Percentiles rank a stretch among this genome's conserved stretches.
Conservation (phyloP, 2,888 invertebrate species). For the Amblyjoppa proteus region DNA sequence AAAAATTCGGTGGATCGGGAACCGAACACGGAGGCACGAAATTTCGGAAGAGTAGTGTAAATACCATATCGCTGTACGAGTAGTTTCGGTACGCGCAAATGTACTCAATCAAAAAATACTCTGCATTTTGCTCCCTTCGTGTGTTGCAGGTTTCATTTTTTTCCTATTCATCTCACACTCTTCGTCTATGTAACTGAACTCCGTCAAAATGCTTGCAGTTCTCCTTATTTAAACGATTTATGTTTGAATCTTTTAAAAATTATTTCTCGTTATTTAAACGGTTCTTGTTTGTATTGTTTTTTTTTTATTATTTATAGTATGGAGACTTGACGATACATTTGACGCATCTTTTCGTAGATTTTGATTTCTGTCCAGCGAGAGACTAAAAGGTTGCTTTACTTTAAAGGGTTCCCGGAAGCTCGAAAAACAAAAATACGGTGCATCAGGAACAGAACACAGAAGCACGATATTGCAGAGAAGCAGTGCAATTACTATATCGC, state of each 20-base stretch:
- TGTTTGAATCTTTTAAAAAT: too few relatives aligned
- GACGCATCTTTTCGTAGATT: neutral
- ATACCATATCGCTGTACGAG: conserved; percentile 19
- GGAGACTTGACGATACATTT: neutral
- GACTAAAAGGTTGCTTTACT: too few relatives aligned
- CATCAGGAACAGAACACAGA: neutral
- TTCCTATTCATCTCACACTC: neutral
- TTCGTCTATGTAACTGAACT: neutral
- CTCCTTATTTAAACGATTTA: neutral
- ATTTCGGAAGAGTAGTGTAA: neutral
- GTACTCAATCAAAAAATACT: conserved; percentile 39
- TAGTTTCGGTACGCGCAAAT: conserved; percentile 8
- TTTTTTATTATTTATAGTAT: neutral
- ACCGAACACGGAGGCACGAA: neutral
- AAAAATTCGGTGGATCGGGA: neutral
- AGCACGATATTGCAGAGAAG: neutral
- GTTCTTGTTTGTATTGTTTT: neutral
- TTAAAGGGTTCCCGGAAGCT: too few relatives aligned
- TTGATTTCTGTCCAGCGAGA: neutral
- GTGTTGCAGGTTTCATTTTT: conserved; percentile 14
- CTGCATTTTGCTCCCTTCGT: conserved; percentile 18
- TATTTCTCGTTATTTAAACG: neutral
- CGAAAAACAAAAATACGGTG: neutral
- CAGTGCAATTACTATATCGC: conserved; percentile 19
- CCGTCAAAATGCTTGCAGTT: neutral